Evolutionary conservation across 2,888 invertebrate species (phyloP).

Genomic region (Eupithecia subfuscata): DNA sequence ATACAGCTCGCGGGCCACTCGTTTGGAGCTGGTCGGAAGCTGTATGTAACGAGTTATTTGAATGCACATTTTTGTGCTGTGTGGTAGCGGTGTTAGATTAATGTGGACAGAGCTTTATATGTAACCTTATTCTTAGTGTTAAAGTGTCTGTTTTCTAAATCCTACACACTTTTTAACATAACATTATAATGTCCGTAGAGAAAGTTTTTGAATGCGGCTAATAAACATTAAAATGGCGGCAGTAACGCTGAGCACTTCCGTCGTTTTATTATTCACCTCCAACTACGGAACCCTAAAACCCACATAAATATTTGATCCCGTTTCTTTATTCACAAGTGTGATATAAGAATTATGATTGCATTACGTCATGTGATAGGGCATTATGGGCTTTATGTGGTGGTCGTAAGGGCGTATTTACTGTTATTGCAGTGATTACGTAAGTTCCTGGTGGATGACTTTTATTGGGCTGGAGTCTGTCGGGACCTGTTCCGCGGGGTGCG

Average conservation of each 20-base stretch:
- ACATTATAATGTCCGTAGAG: background rate
- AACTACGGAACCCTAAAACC: slow-evolving; percentile 39
- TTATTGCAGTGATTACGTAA: slow-evolving; percentile 56
- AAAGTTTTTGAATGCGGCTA: slow-evolving; percentile 13
- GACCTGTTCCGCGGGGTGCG: slow-evolving; percentile 32
- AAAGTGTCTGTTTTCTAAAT: background rate
- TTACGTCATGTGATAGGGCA: slow-evolving; percentile 56
- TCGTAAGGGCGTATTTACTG: slow-evolving; percentile 53
- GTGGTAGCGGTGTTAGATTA: too few species aligned
- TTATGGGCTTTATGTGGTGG: slow-evolving; percentile 56
- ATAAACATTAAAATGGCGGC: slow-evolving; percentile 16
- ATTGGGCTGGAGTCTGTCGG: slow-evolving; percentile 57
- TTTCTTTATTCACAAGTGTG: slow-evolving; percentile 58
- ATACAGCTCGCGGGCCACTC: too few species aligned
- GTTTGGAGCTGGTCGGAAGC: too few species aligned
- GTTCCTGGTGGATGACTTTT: slow-evolving; percentile 59
- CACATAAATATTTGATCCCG: slow-evolving; percentile 66
- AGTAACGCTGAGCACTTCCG: slow-evolving; percentile 16
- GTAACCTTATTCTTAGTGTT: background rate
- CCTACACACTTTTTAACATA: background rate
- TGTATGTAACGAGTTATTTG: too few species aligned
- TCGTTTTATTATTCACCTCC: slow-evolving; percentile 27
- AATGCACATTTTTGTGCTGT: too few species aligned
- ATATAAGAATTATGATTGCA: slow-evolving; percentile 72
- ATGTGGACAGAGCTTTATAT: too few species aligned